Base-by-base conservation (phyloP, 2,797 vertebrate genomes). In the Chaunax sp. region DNA sequence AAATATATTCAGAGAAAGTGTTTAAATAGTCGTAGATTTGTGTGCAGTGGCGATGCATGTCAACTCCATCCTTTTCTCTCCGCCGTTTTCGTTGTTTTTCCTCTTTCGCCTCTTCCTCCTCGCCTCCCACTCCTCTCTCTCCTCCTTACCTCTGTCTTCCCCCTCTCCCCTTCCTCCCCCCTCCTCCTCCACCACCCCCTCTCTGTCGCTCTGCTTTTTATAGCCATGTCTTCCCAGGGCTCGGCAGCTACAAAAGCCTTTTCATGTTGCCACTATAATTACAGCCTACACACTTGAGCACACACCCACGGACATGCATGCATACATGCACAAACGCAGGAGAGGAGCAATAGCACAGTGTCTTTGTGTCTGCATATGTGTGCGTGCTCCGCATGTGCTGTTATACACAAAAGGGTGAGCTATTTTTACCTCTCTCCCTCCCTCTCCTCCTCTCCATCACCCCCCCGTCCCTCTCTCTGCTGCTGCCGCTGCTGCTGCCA, bases 181-280 rank as follows among this genome's bases (percentile, higher is more conserved):
- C 69, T 26, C 75, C 55, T 56, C 78, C 61, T 67, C 70, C 80
- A 80, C 81, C 87, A 75, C 81, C 80, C 77, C 76, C 73, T 80
- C 80, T 86, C 88, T 86, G 81, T 88, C 90, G 74, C 85, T 80
- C 88, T 83, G 90, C 93, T 95, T 92, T 94, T 95, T 95, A 92
- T 93, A 93, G 92, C 90, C 83, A 87, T 89, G 51, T 72, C 92
- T 92, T 92, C 80, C 63, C 88, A 89, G 86, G 84, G 82, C 93
- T 91, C 78, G n/a, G 15, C 93, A 89, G 84, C 78, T 86, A 90
- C 87, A 92, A 87, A 87, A 85, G 62, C 87, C 88, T 92, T 93
- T 92, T 90, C 86, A 78, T 84, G 87, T 87, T 91, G 89, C 87
- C 89, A 89, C 87, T 78, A 82, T 92, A 93, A 90, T 93, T 92